Conservation (phyloP, 1,140 invertebrate genomes). For the Plutomurus gul region DNA sequence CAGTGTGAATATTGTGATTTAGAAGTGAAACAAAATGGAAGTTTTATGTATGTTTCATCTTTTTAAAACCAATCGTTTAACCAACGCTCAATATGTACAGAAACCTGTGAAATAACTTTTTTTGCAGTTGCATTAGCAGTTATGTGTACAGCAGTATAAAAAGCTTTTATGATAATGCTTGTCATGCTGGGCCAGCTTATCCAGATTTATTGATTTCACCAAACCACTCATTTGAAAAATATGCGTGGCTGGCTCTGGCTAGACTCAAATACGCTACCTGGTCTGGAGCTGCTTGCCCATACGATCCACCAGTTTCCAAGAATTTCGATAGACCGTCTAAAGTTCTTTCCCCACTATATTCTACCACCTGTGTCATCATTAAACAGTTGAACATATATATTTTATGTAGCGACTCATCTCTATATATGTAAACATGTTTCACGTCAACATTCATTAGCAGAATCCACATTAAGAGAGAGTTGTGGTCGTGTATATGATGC, state of each 20-base stretch:
- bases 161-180: neutral
- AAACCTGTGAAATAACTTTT: no score
- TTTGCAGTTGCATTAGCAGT: no score
- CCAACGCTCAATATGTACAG: no score
- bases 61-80: no score
- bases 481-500: neutral
- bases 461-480: no score
- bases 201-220: neutral
- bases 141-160: no score
- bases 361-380: conserved; percentile 68
- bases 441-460: no score
- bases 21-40: no score
- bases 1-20: no score
- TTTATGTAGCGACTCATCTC: no score
- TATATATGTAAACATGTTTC: no score
- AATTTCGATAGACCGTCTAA: conserved; percentile 92
- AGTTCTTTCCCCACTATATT: conserved; percentile 94
- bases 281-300: conserved; percentile 66
- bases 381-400: neutral
- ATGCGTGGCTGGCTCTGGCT: neutral
- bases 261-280: conserved; percentile 61
- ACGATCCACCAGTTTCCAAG: conserved; percentile 76
- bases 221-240: neutral
- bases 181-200: conserved; percentile 3
- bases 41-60: no score